Evolutionary conservation across 1,140 invertebrate genomes (phyloP).

Genomic region (Trachymyrmex septentrionalis): DNA sequence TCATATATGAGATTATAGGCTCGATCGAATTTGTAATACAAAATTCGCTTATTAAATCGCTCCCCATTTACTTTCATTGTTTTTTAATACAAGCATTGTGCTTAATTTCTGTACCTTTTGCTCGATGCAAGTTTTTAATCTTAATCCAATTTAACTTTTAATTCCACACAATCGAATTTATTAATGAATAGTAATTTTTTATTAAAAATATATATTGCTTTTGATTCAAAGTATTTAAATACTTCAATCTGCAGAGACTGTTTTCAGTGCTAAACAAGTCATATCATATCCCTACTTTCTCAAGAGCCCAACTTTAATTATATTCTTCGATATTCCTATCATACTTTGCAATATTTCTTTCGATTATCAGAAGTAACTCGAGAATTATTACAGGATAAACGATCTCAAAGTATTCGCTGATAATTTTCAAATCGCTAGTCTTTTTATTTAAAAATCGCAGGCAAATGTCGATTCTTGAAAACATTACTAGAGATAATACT

Average conservation of each 20-base stretch:
- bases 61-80: not conserved
- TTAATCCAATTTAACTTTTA: not conserved
- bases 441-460: not conserved
- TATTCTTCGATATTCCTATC: too few species aligned
- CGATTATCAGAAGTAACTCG: too few species aligned
- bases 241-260: not conserved
- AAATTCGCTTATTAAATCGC: not conserved
- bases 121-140: not conserved
- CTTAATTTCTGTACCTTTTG: not conserved
- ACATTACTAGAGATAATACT: constrained; percentile 36
- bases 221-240: not conserved
- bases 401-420: not conserved
- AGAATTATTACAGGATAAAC: not conserved
- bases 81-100: not conserved
- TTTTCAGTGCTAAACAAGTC: not conserved
- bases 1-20: not conserved
- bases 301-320: too few species aligned
- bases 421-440: not conserved
- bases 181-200: not conserved
- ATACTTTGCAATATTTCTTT: not conserved
- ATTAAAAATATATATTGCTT: not conserved
- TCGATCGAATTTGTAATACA: constrained; percentile 42
- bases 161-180: not conserved
- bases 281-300: not conserved
- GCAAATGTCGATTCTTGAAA: not conserved